Conservation (phyloP, 2,888 invertebrate genomes). For the Drosophila pseudotakahashii region DNA sequence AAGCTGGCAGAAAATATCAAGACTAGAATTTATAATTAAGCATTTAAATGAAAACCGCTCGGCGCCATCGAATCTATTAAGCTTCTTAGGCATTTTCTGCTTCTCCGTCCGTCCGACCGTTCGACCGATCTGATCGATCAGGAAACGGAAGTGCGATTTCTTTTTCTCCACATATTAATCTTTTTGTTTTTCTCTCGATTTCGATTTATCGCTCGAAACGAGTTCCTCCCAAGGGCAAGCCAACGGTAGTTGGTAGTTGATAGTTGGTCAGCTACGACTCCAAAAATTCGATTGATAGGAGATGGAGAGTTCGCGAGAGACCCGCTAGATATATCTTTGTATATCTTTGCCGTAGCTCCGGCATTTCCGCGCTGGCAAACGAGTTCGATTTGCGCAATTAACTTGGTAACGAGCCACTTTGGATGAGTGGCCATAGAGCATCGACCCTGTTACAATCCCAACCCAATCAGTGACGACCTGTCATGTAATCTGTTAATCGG, state of each 20-base stretch:
- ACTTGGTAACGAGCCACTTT: constrained; percentile 22
- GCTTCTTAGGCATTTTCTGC: constrained; percentile 51
- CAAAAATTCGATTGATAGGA: constrained; percentile 37
- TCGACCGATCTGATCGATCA: constrained; percentile 47
- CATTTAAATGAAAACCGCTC: constrained; percentile 39
- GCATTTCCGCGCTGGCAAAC: constrained; percentile 67
- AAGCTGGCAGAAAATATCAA: constrained; percentile 35
- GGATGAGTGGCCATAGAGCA: constrained; percentile 32
- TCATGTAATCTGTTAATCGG: constrained; percentile 26
- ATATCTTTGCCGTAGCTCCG: constrained; percentile 25
- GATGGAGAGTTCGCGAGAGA: constrained; percentile 25
- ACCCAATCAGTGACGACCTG: constrained; percentile 4
- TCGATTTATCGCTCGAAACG: constrained; percentile 51
- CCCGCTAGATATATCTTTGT: constrained; percentile 10
- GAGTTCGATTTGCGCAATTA: constrained; percentile 67
- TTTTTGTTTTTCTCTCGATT: constrained; percentile 50
- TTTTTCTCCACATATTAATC: constrained; percentile 59
- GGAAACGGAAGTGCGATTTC: constrained; percentile 70
- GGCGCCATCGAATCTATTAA: constrained; percentile 31
- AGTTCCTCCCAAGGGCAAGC: constrained; percentile 68
- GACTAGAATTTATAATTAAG: constrained; percentile 56
- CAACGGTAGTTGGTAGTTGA: constrained; percentile 70
- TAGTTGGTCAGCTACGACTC: constrained; percentile 33
- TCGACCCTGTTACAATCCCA: constrained; percentile 33
- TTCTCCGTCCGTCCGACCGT: constrained; percentile 36